Evolutionary conservation across 2,888 invertebrate species (phyloP).

Genomic region (Nymphalis polychloros): DNA sequence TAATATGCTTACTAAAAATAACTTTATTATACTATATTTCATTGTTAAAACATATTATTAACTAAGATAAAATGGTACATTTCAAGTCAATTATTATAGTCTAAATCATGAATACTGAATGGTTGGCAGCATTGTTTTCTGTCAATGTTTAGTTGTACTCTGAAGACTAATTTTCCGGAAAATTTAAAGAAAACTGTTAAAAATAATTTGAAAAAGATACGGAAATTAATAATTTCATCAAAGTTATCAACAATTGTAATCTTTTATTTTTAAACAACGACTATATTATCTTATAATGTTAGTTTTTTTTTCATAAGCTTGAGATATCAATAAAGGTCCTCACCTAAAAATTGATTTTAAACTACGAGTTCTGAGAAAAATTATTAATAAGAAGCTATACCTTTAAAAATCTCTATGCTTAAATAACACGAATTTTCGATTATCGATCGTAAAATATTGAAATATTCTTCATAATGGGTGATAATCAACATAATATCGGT

Average conservation of each 20-base stretch:
- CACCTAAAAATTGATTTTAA: slow-evolving; percentile 17
- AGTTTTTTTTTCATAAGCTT: not conserved
- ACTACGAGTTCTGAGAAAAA: slow-evolving; percentile 7
- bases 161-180: slow-evolving; percentile 24
- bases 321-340: not conserved
- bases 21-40: too few relatives aligned
- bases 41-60: not conserved
- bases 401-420: not conserved
- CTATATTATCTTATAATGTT: not conserved
- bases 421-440: not conserved
- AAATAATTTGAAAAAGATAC: not conserved
- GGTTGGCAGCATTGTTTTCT: slow-evolving; percentile 2
- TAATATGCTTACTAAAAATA: too few relatives aligned
- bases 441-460: not conserved
- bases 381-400: slow-evolving; percentile 11
- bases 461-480: slow-evolving; percentile 52
- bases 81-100: not conserved
- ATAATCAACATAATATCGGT: slow-evolving; percentile 50
- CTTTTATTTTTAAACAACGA: not conserved
- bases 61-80: not conserved
- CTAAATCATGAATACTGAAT: not conserved
- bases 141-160: not conserved
- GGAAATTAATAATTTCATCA: too few relatives aligned
- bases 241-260: too few relatives aligned
- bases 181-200: slow-evolving; percentile 17